Evolutionary conservation across 2,797 vertebrate species (phyloP), one percentile per base, ranked within the genome.

Genomic region (Sebastes taczanowskii): DNA sequence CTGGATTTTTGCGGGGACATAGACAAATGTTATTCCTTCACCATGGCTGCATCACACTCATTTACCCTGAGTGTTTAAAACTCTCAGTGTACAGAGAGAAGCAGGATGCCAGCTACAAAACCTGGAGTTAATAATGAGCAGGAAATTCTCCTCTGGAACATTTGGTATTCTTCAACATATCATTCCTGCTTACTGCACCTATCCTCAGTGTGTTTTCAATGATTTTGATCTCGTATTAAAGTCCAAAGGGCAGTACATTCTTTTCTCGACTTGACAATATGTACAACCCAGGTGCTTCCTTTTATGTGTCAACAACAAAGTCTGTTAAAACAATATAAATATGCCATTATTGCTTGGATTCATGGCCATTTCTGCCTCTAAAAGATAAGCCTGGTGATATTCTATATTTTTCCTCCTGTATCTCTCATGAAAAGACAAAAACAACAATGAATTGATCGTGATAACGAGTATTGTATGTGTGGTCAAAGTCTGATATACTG

Each of bases 81-180:
- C 53, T 22, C 74, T 79, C 9, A 3, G 77, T 69, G 65, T 77
- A 83, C 82, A 80, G 64, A 91, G 83, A 85, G 77, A 78, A 74
- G 64, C 68, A 29, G 78, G 59, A 70, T 81, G 80, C 89, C 92
- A 91, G 81, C 66, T 60, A 71, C 60, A 64, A 88, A 89, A 91
- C 84, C 88, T 94, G 92, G 85, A 92, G 35, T 90, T 71, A 92
- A 93, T 94, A 94, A 91, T 74, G 61, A 87, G 76, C 88, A 91
- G 91, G 87, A 92, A 90, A 91, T 89, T 92, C 88, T 88, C 86
- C 67, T 76, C 73, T 89, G 85, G 89, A 90, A 93, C 90, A 79
- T 86, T 89, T 67, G 58, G 84, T 83, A 80, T 78, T 91, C 65
- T 85, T 87, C 77, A 71, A 64, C 77, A 85, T 74, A 84, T 86